Base-by-base conservation (phyloP, 2,888 invertebrate genomes). In the Cheilosia variabilis region DNA sequence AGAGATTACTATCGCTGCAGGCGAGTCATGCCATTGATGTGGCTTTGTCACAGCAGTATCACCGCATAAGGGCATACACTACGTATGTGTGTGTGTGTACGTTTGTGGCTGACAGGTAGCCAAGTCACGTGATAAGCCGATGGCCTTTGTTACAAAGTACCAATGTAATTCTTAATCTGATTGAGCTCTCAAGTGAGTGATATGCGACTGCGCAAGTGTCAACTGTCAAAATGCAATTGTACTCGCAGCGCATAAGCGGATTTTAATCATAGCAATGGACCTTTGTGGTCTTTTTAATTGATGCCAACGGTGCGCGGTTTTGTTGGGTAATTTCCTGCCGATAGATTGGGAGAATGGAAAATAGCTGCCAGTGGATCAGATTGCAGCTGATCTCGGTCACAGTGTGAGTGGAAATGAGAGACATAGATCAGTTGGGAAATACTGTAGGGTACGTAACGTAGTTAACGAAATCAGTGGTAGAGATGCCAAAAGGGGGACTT, bases 51-150 rank as follows among this genome's bases (percentile, higher is more conserved):
- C 0, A 31, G 60, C n/a, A 7, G 41, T 22, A 41, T 34, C 10
- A 15, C 22, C 13, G n/a, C 43, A 7, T n/a, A 13, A 58, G 41
- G 43, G 43, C 15, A 10, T 2, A 2, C 43, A n/a, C 6, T n/a
- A 15, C n/a, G 7, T 47, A 22, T 41, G 5, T 45, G 6, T 31
- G 17, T 45, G 22, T 52, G 24, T 71, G n/a, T 31, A 10, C 24
- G 13, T 65, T 19, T 53, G 34, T 53, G 10, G 7, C 45, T 65
- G 81, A 77, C 81, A 82, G 81, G 76, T 81, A 81, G 81, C 76
- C 15, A 65, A 68, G 81, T 76, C 81, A 76, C 24, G 81, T 76
- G 81, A 81, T 77, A 76, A 71, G 81, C 58, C 71, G 65, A 71
- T 76, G 71, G 76, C 65, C 65, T 82, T 82, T 82, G 58, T 81